phyloP scores from a whole-genome alignment of 2,888 invertebrate genomes.

The Oligia strigilis region DNA sequence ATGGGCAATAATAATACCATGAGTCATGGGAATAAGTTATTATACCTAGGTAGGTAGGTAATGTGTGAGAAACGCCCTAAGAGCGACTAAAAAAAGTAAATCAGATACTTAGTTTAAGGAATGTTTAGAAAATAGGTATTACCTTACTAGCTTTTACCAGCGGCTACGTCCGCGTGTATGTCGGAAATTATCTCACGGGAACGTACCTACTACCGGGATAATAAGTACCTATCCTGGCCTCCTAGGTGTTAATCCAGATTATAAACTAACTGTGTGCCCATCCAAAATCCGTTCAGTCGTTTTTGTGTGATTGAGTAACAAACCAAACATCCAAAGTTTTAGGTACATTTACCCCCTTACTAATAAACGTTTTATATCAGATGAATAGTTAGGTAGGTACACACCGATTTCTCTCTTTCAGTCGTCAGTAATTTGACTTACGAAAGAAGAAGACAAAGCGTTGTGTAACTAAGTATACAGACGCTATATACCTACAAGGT shows the following conservation, averaged over 20 bases:
- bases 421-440: too few relatives aligned
- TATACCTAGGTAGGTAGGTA: not conserved
- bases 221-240: not conserved
- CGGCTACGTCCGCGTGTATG: not conserved
- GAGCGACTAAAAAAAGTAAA: not conserved
- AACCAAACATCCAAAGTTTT: too few relatives aligned
- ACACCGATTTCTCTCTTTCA: too few relatives aligned
- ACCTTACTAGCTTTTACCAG: not conserved
- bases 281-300: not conserved
- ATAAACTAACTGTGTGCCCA: not conserved
- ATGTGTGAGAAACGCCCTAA: not conserved
- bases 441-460: too few relatives aligned
- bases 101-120: not conserved
- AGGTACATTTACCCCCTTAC: too few relatives aligned
- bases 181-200: not conserved
- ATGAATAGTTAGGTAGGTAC: too few relatives aligned
- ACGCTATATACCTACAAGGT: too few relatives aligned
- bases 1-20: slow-evolving; percentile 1
- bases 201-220: not conserved
- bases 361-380: too few relatives aligned
- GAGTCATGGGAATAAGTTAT: not conserved
- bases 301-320: not conserved
- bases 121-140: not conserved
- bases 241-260: not conserved
- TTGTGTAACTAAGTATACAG: too few relatives aligned